Conservation (phyloP, 1,140 invertebrate genomes). For the Psix sp. region DNA sequence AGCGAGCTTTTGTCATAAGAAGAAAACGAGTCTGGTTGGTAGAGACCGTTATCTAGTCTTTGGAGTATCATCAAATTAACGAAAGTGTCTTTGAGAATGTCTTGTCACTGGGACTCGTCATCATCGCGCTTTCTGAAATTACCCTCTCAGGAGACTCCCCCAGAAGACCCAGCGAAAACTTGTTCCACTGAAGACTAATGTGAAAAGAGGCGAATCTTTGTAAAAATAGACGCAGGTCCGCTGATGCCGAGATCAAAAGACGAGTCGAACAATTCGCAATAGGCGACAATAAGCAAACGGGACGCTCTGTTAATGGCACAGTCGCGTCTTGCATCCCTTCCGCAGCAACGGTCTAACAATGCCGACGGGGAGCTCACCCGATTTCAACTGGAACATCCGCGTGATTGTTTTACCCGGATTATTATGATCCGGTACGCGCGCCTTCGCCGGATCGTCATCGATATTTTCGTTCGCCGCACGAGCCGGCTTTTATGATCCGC, state of each 20-base stretch:
- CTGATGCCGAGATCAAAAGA: constrained; percentile 44
- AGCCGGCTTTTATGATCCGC: constrained; percentile 25
- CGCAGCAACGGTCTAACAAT: constrained; percentile 21
- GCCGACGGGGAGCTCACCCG: not conserved
- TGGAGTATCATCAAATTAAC: constrained; percentile 77
- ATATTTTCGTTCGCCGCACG: constrained; percentile 34
- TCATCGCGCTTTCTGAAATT: constrained; percentile 40
- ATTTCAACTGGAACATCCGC: constrained; percentile 5
- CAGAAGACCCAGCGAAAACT: constrained; percentile 45
- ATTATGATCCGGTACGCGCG: constrained; percentile 22
- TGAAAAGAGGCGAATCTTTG: constrained; percentile 35
- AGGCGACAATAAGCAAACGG: constrained; percentile 48
- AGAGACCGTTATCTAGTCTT: constrained; percentile 71
- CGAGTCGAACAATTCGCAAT: constrained; percentile 45
- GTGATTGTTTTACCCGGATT: constrained; percentile 37
- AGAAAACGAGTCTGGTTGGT: constrained; percentile 68
- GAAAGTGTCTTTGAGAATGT: constrained; percentile 73
- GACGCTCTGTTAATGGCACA: constrained; percentile 33
- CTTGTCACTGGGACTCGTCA: constrained; percentile 60
- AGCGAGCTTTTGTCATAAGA: constrained; percentile 50
- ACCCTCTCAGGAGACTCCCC: constrained; percentile 49
- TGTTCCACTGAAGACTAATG: constrained; percentile 48
- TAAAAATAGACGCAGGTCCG: no score
- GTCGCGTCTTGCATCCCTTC: constrained; percentile 25
- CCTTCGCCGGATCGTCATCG: constrained; percentile 25